Conservation (phyloP, 2,888 invertebrate genomes). For the Machimus atricapillus region DNA sequence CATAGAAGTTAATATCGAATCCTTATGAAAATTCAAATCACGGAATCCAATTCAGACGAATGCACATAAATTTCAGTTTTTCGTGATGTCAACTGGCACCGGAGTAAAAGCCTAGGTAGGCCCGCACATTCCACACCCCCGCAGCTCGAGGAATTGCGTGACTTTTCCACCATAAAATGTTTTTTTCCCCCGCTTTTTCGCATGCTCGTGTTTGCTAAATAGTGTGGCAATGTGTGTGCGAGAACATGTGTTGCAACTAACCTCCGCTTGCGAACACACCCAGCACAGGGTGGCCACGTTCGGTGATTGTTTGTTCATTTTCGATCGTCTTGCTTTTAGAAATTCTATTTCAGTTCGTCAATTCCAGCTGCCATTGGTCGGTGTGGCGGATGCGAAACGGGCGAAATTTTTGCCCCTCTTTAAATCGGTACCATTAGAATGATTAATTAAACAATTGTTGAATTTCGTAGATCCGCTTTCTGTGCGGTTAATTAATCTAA, state of each 20-base stretch:
- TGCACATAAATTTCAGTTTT: slow-evolving; percentile 40
- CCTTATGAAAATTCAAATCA: slow-evolving; percentile 40
- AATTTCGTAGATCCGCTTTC: not conserved
- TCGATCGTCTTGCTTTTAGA: not conserved
- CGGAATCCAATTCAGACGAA: slow-evolving; percentile 40
- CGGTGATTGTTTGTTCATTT: slow-evolving; percentile 3
- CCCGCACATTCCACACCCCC: not conserved
- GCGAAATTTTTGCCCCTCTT: not conserved
- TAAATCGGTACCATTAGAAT: slow-evolving; percentile 7
- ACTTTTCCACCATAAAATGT: not conserved
- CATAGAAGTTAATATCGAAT: slow-evolving; percentile 15
- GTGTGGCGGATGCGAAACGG: not conserved
- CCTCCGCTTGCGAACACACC: not conserved
- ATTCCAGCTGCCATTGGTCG: not conserved
- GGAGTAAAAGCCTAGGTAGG: not conserved
- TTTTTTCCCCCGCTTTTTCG: not conserved
- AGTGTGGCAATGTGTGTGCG: not conserved
- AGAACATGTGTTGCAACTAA: not conserved
- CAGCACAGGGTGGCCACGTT: not conserved
- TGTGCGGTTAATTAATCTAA: not conserved
- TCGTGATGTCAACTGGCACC: slow-evolving; percentile 38
- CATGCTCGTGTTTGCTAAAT: not conserved
- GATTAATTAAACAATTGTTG: slow-evolving; percentile 6
- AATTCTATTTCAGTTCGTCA: slow-evolving; percentile 17
- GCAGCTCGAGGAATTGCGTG: not conserved